Evolutionary conservation across 2,888 invertebrate genomes (phyloP).

Genomic region (Rotaria socialis): DNA sequence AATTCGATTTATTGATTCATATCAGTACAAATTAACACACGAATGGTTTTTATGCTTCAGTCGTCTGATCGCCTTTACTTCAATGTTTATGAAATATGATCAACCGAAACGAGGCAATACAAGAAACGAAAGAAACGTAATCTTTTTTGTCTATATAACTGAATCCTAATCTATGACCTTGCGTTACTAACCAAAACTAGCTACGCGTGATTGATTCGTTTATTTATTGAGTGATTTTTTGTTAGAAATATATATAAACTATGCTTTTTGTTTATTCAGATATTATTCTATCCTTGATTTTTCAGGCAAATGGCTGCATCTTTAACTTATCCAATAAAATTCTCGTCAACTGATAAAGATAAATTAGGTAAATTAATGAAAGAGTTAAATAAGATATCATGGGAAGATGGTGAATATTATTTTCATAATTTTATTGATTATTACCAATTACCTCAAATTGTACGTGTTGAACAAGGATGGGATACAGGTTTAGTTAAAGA

Average conservation of each 20-base stretch:
- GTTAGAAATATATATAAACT: neutral
- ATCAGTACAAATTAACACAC: neutral
- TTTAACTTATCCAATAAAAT: neutral
- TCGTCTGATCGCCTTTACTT: neutral
- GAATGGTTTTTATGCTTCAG: neutral
- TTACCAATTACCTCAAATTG: conserved; percentile 46
- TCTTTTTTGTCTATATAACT: neutral
- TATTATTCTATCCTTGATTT: neutral
- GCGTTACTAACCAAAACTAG: neutral
- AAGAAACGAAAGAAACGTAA: neutral
- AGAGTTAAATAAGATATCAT: conserved; percentile 39
- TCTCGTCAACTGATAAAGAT: neutral
- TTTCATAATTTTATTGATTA: conserved; percentile 44
- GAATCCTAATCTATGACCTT: neutral
- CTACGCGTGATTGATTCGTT: neutral
- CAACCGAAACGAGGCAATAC: neutral
- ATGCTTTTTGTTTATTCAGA: neutral
- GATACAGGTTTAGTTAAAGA: conserved; percentile 35
- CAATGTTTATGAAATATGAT: neutral
- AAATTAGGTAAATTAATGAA: conserved; percentile 36
- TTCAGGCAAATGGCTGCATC: neutral
- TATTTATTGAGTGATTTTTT: neutral
- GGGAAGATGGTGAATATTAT: conserved; percentile 43
- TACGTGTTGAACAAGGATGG: conserved; percentile 36
- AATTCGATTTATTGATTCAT: neutral